Conservation (phyloP, 2,888 invertebrate genomes). For the Syrphus vitripennis region DNA sequence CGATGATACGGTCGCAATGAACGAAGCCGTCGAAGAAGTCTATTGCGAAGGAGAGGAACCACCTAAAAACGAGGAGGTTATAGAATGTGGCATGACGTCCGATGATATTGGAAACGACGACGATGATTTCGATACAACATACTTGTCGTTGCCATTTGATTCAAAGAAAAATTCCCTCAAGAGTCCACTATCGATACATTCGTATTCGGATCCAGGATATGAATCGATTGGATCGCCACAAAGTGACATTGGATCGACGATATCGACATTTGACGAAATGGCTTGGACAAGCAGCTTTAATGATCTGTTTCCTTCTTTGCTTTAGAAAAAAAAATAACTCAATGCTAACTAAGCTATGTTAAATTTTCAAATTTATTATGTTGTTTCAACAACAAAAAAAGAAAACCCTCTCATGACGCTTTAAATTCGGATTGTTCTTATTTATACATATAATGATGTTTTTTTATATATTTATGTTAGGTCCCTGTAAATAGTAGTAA, state of each 20-base stretch:
- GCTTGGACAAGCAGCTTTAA: slow-evolving; percentile 89
- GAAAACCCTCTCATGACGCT: neutral
- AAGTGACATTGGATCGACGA: slow-evolving; percentile 73
- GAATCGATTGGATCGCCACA: slow-evolving; percentile 85
- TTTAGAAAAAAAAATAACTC: too few species aligned
- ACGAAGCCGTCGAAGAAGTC: slow-evolving; percentile 81
- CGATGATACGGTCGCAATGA: slow-evolving; percentile 82
- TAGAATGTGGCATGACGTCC: slow-evolving; percentile 76
- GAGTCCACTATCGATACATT: slow-evolving; percentile 78
- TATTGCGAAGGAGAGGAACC: slow-evolving; percentile 81
- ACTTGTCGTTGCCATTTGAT: slow-evolving; percentile 73
- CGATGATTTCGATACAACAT: slow-evolving; percentile 77
- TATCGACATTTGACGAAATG: slow-evolving; percentile 81
- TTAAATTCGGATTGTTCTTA: neutral
- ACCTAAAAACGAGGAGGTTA: slow-evolving; percentile 74
- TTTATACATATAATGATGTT: neutral
- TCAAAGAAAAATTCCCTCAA: slow-evolving; percentile 75
- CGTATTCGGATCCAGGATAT: slow-evolving; percentile 85
- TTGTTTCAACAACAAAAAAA: neutral
- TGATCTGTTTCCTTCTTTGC: slow-evolving; percentile 89
- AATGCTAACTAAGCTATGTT: too few species aligned
- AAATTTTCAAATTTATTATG: neutral
- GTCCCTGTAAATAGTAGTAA: slow-evolving; percentile 59
- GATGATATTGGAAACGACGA: slow-evolving; percentile 75
- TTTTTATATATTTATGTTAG: slow-evolving; percentile 21